These are phyloP conservation scores for Sebastes wilsoni DNA, from an alignment of 2,797 vertebrate genomes.

Conservation along the genomic window DNA sequence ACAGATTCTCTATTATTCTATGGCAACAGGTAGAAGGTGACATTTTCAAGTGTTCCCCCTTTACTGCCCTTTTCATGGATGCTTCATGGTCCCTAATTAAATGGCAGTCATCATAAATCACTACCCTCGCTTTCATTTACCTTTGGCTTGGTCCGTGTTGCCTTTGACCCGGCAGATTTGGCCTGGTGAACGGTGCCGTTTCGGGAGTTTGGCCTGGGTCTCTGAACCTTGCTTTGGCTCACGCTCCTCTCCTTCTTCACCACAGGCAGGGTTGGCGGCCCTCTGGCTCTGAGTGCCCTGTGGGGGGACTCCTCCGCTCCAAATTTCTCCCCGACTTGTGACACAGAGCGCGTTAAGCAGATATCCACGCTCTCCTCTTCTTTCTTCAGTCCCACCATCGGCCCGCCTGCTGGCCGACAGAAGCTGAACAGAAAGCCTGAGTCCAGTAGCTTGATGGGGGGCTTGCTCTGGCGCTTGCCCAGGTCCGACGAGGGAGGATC, in stretches of 20 bases:
- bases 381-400: slow-evolving; percentile 78
- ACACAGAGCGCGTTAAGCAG: slow-evolving; percentile 81
- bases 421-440: slow-evolving; percentile 86
- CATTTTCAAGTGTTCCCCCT: not conserved
- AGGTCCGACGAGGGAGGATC: slow-evolving; percentile 78
- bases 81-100: not conserved
- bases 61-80: not conserved
- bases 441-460: slow-evolving; percentile 85
- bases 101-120: not conserved
- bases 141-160: slow-evolving; percentile 60
- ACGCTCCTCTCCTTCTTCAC: slow-evolving; percentile 72
- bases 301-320: slow-evolving; percentile 46
- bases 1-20: not conserved
- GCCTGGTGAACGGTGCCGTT: slow-evolving; percentile 26
- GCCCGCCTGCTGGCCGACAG: slow-evolving; percentile 75
- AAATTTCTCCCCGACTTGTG: slow-evolving; percentile 54
- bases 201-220: slow-evolving; percentile 23
- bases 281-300: slow-evolving; percentile 63
- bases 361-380: slow-evolving; percentile 86
- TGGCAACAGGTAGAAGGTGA: not conserved
- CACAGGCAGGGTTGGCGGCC: slow-evolving; percentile 35
- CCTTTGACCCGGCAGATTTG: slow-evolving; percentile 48
- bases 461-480: slow-evolving; percentile 87
- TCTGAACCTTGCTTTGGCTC: slow-evolving; percentile 47
- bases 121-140: slow-evolving; percentile 22